phyloP scores from a whole-genome alignment of 2,888 invertebrate genomes.

The Fissipunctia ypsillon region DNA sequence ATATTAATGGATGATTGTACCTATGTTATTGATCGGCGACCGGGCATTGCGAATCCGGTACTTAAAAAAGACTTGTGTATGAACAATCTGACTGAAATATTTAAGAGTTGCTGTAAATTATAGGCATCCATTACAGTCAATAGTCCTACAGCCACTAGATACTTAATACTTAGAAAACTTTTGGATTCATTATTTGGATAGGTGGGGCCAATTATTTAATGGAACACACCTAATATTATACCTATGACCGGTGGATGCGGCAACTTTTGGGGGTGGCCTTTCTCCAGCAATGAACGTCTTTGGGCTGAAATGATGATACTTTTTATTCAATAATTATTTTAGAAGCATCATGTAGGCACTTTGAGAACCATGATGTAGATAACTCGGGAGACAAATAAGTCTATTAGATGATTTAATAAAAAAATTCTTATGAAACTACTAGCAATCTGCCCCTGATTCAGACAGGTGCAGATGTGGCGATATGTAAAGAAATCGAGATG shows the following conservation, averaged over 20 bases:
- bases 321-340: background rate
- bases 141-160: background rate
- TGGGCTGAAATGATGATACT: background rate
- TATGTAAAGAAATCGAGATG: too few species aligned
- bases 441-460: too few species aligned
- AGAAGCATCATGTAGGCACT: background rate
- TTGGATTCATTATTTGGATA: background rate
- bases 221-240: background rate
- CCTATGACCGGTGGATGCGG: background rate
- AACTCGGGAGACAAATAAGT: background rate
- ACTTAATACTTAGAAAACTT: background rate
- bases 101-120: background rate
- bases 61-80: background rate
- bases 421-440: background rate
- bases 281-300: background rate
- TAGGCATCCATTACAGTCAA: background rate
- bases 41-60: conserved; percentile 1
- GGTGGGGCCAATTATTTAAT: background rate
- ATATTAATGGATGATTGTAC: background rate
- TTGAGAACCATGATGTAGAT: background rate
- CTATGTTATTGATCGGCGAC: conserved; percentile 28
- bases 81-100: background rate
- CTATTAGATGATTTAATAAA: background rate
- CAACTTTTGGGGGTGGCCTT: background rate
- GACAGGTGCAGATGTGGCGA: too few species aligned